Evolutionary conservation across 2,888 invertebrate genomes (phyloP).

Genomic region (Lycaena phlaeas): DNA sequence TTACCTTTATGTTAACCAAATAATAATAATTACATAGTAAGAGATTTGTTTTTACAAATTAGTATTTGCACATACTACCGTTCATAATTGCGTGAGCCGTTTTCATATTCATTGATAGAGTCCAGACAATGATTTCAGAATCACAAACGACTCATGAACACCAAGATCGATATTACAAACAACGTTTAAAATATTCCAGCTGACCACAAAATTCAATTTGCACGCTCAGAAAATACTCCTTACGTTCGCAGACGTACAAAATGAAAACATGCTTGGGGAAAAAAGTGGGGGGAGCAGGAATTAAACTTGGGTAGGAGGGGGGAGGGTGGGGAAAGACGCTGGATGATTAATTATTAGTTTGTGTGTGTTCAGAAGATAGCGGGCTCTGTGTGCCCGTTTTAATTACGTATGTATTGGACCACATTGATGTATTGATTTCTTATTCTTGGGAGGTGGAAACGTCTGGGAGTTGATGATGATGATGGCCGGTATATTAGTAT

Average conservation of each 20-base stretch:
- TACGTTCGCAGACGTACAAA: conserved; percentile 51
- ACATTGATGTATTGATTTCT: conserved; percentile 4
- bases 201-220: conserved; percentile 71
- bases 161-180: too few species aligned
- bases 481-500: too few species aligned
- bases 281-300: conserved; percentile 54
- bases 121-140: too few species aligned
- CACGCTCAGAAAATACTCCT: conserved; percentile 36
- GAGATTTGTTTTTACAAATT: too few species aligned
- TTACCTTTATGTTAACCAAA: too few species aligned
- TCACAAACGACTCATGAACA: too few species aligned
- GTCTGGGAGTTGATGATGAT: too few species aligned
- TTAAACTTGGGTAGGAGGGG: conserved; percentile 50
- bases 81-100: too few species aligned
- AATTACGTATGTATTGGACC: conserved; percentile 21
- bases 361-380: conserved; percentile 63
- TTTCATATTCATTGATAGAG: too few species aligned
- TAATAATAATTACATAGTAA: too few species aligned
- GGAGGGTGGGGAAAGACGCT: conserved; percentile 40
- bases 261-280: conserved; percentile 61
- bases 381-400: conserved; percentile 19
- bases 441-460: background rate
- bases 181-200: conserved; percentile 56
- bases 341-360: conserved; percentile 73
- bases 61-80: too few species aligned